Evolutionary conservation across 2,888 invertebrate species (phyloP).

Genomic region (Leucania comma): DNA sequence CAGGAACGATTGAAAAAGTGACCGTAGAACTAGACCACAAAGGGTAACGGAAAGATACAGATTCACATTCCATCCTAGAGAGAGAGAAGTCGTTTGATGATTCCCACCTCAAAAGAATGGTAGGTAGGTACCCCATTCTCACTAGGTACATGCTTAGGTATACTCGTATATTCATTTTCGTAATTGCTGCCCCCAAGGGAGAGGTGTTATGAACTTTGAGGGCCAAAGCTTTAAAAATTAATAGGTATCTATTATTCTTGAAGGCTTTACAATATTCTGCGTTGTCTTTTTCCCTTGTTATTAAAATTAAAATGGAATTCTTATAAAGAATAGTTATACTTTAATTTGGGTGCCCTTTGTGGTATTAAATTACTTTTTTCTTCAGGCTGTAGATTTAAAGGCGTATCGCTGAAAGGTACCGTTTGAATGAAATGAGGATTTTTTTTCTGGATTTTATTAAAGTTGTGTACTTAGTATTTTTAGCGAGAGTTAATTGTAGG

Average conservation of each 20-base stretch:
- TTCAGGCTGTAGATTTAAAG: neutral
- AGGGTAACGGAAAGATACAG: too few species aligned
- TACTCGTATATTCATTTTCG: constrained; percentile 29
- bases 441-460: neutral
- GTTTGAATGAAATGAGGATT: neutral
- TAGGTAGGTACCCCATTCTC: neutral
- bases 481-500: neutral
- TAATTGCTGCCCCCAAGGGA: constrained; percentile 43
- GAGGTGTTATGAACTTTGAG: constrained; percentile 46
- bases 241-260: constrained; percentile 57
- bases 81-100: too few species aligned
- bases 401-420: neutral
- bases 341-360: constrained; percentile 30
- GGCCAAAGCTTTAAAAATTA: constrained; percentile 47
- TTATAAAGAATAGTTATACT: constrained; percentile 35
- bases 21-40: too few species aligned
- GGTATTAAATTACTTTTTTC: constrained; percentile 2
- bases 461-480: constrained; percentile 1
- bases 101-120: too few species aligned
- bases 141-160: neutral
- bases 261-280: constrained; percentile 40
- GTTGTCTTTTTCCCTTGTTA: constrained; percentile 43
- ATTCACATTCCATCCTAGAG: too few species aligned
- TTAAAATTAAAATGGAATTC: constrained; percentile 43
- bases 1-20: too few species aligned